These are phyloP conservation scores for Drosophila suboccidentalis DNA, from an alignment of 2,888 invertebrate genomes.

Conservation along the genomic window DNA sequence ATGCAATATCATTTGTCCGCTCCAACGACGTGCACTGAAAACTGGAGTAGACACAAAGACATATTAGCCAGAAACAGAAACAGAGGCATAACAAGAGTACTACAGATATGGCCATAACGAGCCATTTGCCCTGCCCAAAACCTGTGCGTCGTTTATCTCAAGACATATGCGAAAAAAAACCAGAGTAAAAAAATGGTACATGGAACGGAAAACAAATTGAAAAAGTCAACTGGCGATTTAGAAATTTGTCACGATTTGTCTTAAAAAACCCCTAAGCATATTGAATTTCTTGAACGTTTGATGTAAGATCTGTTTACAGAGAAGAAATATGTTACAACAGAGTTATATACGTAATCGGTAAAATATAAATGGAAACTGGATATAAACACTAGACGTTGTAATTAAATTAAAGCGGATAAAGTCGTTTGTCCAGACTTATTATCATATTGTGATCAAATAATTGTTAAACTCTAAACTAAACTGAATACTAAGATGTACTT, in stretches of 20 bases:
- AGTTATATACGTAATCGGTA: slow-evolving; percentile 6
- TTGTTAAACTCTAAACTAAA: background rate
- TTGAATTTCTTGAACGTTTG: slow-evolving; percentile 39
- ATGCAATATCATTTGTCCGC: slow-evolving; percentile 71
- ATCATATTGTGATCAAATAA: background rate
- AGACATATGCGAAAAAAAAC: slow-evolving; percentile 27
- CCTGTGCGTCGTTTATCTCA: slow-evolving; percentile 53
- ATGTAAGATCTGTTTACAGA: slow-evolving; percentile 11
- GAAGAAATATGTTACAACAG: background rate
- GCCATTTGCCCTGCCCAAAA: slow-evolving; percentile 55
- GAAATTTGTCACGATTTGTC: slow-evolving; percentile 71
- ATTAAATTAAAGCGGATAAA: slow-evolving; percentile 2
- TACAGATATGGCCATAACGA: slow-evolving; percentile 56
- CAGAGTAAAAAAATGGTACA: background rate
- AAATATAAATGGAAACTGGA: slow-evolving; percentile 3
- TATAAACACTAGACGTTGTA: background rate
- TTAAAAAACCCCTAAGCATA: slow-evolving; percentile 25
- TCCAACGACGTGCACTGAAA: slow-evolving; percentile 71
- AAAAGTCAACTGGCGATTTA: slow-evolving; percentile 34
- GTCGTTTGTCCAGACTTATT: background rate
- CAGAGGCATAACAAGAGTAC: slow-evolving; percentile 11
- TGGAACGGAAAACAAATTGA: slow-evolving; percentile 5
- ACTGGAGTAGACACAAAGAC: slow-evolving; percentile 60
- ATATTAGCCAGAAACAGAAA: slow-evolving; percentile 25
- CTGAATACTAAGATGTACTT: too few species aligned